Base-by-base conservation (phyloP, 2,797 vertebrate species). In the Sebastes itinus region DNA sequence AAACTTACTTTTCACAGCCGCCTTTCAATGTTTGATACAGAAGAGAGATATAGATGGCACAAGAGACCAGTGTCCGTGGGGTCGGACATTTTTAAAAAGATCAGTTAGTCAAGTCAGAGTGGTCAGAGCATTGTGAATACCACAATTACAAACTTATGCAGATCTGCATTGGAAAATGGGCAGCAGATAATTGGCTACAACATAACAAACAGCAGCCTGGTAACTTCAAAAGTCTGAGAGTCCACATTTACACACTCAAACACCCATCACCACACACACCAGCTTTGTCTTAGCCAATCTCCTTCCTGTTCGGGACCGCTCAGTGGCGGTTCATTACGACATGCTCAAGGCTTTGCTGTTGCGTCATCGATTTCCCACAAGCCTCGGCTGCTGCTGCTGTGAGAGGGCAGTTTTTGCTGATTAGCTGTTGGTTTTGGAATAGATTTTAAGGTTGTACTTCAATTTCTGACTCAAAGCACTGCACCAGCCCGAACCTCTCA, bases 251-350 rank as follows among this genome's bases (percentile, higher is more conserved):
- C 42, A 60, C 49, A 60, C 12, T 49, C 2, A 49, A 49, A 49
- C 46, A 49, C 46, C 46, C 46, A 49, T 18, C 46, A 18, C 46
- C 46, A 49, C 46, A 49, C 49, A 60, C 12, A 56, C 2, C 6
- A 5, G n/a, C 46, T 27, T 13, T 0, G 14, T 75, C 63, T 86
- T 82, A n/a, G 55, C 18, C 81, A 78, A 65, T 52, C 60, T 77
- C 60, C 80, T 90, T 75, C 82, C 84, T 80, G 62, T 83, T 58
- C n/a, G 42, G 8, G 22, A 73, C 58, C 32, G 16, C 59, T 52
- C 30, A 6, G 28, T 20, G 65, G 10, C 20, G 0, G 46, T 35
- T 67, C 0, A n/a, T 76, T 73, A 35, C 22, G 2, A 66, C 42
- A 75, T 14, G 10, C 23, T 66, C 16, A 3, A 33, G 12, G 20